A percentile compares a stretch with the other conserved stretches of the same genome.
These are phyloP conservation scores for Bilobella aurantiaca DNA, from an alignment of 1,140 invertebrate species.

Conservation along the genomic window DNA sequence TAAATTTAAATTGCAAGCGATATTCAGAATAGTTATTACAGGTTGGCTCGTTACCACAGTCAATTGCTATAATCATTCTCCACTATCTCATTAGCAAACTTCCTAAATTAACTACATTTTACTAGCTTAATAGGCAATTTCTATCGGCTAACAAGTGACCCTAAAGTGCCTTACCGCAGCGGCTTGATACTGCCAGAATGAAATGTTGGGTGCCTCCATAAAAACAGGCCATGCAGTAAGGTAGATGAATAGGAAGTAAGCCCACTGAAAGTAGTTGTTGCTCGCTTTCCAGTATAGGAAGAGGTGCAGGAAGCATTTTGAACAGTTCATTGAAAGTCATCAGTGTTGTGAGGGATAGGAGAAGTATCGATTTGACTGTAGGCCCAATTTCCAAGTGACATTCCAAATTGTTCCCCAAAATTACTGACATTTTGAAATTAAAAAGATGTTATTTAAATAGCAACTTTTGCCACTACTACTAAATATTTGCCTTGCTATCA, in stretches of 20 bases:
- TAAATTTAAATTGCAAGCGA: too few relatives aligned
- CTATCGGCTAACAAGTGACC: too few relatives aligned
- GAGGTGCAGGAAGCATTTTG: conserved; percentile 32
- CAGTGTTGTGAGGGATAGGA: conserved; percentile 27
- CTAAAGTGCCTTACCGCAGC: conserved; percentile 27
- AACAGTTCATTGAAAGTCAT: conserved; percentile 33
- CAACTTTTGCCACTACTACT: background rate
- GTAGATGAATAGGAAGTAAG: conserved; percentile 32
- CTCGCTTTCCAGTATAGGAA: conserved; percentile 13
- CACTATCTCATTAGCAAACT: too few relatives aligned
- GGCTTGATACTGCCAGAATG: conserved; percentile 35
- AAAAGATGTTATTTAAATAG: background rate
- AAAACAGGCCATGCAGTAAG: conserved; percentile 33
- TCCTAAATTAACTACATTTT: too few relatives aligned
- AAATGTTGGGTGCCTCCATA: conserved; percentile 32
- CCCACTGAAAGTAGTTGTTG: conserved; percentile 27
- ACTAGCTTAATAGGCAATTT: too few relatives aligned
- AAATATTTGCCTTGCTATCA: too few relatives aligned
- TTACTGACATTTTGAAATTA: background rate
- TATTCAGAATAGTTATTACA: too few relatives aligned
- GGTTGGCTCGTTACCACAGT: too few relatives aligned
- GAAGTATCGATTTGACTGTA: conserved; percentile 32
- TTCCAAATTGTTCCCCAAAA: background rate
- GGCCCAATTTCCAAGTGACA: conserved; percentile 35
- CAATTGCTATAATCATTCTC: too few relatives aligned